Evolutionary conservation across 2,888 invertebrate species (phyloP), one percentile per base, ranked within the genome.

Genomic region (Dasysyrphus tricinctus): DNA sequence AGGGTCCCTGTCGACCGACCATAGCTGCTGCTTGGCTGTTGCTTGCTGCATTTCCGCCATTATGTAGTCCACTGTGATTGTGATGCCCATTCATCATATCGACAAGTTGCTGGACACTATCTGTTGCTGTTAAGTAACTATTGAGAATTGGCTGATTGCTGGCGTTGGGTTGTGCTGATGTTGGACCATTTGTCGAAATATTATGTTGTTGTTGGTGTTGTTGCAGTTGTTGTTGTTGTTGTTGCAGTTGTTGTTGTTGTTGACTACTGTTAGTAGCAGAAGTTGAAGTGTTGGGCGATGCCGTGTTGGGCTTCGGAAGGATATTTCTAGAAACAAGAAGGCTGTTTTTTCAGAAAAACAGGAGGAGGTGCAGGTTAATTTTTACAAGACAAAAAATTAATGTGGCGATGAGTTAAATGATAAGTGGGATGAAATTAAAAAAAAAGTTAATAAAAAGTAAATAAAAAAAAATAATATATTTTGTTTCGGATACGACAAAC

Each of bases 1-100:
- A 95, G 0, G 96, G 95, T 0, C 96, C 95, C 90, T 96, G 96
- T 0, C 96, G 93, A 0, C 96, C 96, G 92, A 94, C 81, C 88
- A 89, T 89, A 14, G 88, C 76, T 42, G 61, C 61, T 61, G 61
- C 76, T 51, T 87, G 87, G 9, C 72, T 69, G n/a, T 47, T 77
- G 11, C 16, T 44, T 14, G 47, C 72, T 7, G 94, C 0, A 93
- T 93, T 89, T 93, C 91, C 3, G 49, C 88, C 88, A 70, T 88
- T 88, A 29, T 83, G 59, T 11, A 86, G 49, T 57, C 77, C 73
- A 65, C 78, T 77, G 29, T 85, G 77, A 57, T 74, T 82, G 78
- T 88, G 88, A 69, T 89, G 89, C 12, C 89, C 89, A 75, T 89
- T 89, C 73, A 89, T 87, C 84, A 89, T 85, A 67, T 89, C 89